phyloP scores from a whole-genome alignment of 2,113 vertebrate genomes.

The Perognathus longimembris region DNA sequence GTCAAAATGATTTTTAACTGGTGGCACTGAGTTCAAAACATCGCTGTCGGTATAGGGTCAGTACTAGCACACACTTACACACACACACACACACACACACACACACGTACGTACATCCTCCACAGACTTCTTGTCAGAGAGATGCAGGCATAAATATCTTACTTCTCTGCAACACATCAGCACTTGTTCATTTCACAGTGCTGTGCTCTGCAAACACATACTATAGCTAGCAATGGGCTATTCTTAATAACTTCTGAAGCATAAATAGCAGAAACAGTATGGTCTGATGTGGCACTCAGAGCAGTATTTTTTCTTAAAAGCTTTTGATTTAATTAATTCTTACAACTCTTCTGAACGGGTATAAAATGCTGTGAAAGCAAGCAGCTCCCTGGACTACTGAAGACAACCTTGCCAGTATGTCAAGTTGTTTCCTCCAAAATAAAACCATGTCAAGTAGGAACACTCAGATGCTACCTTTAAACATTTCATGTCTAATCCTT shows the following conservation, averaged over 20 bases:
- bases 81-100: background rate
- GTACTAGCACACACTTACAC: background rate
- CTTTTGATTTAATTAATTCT: constrained; percentile 62
- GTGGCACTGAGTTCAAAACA: constrained; percentile 11
- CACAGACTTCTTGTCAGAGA: constrained; percentile 21
- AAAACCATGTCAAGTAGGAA: constrained; percentile 13
- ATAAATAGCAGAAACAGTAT: constrained; percentile 9
- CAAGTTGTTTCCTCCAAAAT: background rate
- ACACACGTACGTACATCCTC: background rate
- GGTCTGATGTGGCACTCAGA: background rate
- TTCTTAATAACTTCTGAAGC: constrained; percentile 45
- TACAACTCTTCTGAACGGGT: background rate
- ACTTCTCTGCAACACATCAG: background rate
- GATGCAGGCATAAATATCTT: background rate
- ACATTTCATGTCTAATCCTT: background rate
- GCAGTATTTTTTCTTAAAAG: constrained; percentile 31
- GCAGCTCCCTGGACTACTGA: background rate
- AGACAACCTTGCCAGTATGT: background rate
- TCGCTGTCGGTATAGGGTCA: background rate
- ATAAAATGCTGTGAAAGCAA: constrained; percentile 18
- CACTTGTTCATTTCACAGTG: constrained; percentile 18
- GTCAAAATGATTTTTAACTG: constrained; percentile 45
- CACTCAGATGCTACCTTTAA: background rate
- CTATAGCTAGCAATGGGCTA: background rate
- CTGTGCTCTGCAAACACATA: background rate